Evolutionary conservation across 2,797 vertebrate genomes (phyloP).

Genomic region (Bryconaethiops microstoma): DNA sequence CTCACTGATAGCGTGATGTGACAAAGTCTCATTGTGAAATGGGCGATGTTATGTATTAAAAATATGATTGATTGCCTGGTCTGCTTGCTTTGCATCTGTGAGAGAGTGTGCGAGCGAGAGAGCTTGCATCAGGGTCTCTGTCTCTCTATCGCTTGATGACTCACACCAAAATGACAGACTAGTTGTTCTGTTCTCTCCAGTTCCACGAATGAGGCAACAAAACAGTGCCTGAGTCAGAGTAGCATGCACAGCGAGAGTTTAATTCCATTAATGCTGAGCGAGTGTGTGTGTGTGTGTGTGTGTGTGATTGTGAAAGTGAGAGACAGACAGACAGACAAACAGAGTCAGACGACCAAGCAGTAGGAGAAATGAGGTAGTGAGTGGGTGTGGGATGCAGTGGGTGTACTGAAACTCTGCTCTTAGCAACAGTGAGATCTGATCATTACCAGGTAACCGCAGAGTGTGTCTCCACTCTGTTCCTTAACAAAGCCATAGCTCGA

Average conservation of each 20-base stretch:
- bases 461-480: conserved; percentile 19
- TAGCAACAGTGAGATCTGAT: conserved; percentile 52
- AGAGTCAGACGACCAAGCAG: conserved; percentile 16
- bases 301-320: conserved; percentile 21
- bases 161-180: conserved; percentile 65
- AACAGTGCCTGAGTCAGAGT: conserved; percentile 51
- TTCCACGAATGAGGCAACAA: conserved; percentile 60
- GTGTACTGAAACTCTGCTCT: conserved; percentile 48
- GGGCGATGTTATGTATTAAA: conserved; percentile 51
- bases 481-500: conserved; percentile 32
- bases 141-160: conserved; percentile 51
- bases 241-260: conserved; percentile 52
- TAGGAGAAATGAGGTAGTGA: conserved; percentile 42
- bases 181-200: conserved; percentile 61
- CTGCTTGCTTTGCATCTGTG: conserved; percentile 45
- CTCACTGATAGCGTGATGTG: conserved; percentile 33
- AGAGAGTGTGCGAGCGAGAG: conserved; percentile 41
- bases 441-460: conserved; percentile 32
- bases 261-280: conserved; percentile 50
- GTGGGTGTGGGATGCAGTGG: conserved; percentile 38
- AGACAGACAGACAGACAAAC: conserved; percentile 12
- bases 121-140: conserved; percentile 11
- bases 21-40: conserved; percentile 41
- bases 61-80: conserved; percentile 55
- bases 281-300: conserved; percentile 22